A percentile compares a stretch with the other conserved stretches of the same genome.
Evolutionary conservation across 2,113 vertebrate species (phyloP).

Genomic region (Pitta sordida): DNA sequence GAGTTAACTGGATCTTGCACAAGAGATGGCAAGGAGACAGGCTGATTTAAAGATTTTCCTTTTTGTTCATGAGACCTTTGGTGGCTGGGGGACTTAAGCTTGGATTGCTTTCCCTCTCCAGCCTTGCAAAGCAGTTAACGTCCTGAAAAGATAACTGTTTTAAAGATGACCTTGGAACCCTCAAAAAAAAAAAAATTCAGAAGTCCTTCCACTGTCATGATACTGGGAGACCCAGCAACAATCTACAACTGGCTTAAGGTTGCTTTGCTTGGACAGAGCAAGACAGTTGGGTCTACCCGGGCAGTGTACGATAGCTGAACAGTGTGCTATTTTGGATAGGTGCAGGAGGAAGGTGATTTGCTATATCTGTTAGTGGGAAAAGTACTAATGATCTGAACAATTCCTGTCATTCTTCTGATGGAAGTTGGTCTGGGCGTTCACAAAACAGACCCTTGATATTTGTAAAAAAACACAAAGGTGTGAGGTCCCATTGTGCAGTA

Average conservation of each 20-base stretch:
- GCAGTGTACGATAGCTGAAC: background rate
- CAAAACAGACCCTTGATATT: background rate
- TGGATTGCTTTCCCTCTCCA: no score
- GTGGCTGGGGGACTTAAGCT: no score
- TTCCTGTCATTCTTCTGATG: background rate
- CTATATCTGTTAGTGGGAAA: background rate
- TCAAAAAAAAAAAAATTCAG: no score
- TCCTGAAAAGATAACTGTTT: no score
- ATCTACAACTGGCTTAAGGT: background rate
- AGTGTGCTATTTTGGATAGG: background rate
- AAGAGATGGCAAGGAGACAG: no score
- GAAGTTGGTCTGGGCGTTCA: background rate
- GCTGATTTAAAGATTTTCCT: no score
- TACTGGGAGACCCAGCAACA: background rate
- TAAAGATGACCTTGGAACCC: no score
- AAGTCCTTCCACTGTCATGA: background rate
- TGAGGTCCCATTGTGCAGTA: background rate
- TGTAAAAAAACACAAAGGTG: background rate
- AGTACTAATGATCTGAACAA: background rate
- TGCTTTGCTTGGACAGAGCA: background rate
- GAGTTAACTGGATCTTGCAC: no score
- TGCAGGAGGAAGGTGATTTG: accelerated
- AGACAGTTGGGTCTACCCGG: background rate
- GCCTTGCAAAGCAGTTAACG: no score
- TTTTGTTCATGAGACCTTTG: no score